phyloP scores from a whole-genome alignment of 2,113 vertebrate species.

The Morphnarchus princeps region DNA sequence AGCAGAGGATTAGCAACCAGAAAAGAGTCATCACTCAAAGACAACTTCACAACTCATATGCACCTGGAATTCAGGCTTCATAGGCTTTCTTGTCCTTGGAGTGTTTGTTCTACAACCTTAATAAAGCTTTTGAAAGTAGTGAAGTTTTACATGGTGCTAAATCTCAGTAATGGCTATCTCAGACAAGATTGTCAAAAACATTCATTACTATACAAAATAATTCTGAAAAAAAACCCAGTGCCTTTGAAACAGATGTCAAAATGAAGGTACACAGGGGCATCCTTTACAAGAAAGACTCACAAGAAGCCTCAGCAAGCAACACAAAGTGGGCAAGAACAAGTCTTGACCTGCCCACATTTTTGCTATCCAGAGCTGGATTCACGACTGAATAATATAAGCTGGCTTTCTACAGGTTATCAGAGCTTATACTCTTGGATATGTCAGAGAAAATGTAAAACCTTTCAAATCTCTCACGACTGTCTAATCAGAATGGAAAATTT shows the following conservation, averaged over 20 bases:
- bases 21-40: neutral
- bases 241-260: neutral
- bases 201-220: neutral
- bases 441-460: neutral
- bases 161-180: neutral
- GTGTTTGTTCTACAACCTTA: neutral
- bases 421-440: neutral
- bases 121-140: neutral
- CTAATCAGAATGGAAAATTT: neutral
- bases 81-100: neutral
- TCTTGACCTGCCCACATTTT: neutral
- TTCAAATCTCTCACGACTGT: neutral
- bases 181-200: neutral
- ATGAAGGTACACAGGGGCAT: neutral
- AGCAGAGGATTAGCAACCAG: neutral
- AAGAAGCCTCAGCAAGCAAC: neutral
- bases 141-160: neutral
- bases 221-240: neutral
- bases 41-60: accelerated
- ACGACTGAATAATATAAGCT: neutral
- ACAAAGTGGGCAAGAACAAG: neutral
- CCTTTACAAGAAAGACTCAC: neutral
- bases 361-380: neutral
- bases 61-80: neutral
- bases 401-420: accelerated